Conservation (phyloP, 2,797 vertebrate species). For the Siniperca obscura region DNA sequence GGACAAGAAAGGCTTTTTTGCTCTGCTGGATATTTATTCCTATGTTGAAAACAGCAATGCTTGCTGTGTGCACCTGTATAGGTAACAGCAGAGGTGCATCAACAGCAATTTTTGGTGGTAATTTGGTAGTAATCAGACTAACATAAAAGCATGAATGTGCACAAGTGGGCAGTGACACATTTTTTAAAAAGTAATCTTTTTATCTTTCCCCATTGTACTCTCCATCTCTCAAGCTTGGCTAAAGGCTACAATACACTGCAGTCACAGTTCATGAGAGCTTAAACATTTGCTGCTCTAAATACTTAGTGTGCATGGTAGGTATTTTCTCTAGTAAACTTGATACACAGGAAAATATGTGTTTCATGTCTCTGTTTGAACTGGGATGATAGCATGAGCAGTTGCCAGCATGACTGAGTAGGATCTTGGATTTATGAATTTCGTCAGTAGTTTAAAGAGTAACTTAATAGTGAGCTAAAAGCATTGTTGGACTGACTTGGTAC, state of each 20-base stretch:
- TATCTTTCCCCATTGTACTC: background rate
- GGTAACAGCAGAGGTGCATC: conserved; percentile 17
- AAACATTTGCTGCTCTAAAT: background rate
- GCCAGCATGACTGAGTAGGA: background rate
- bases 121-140: conserved; percentile 12
- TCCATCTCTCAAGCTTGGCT: background rate
- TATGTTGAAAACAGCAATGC: conserved; percentile 20
- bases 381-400: background rate
- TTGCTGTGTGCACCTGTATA: conserved; percentile 6
- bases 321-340: background rate
- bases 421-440: background rate
- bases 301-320: background rate
- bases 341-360: background rate
- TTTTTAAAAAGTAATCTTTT: background rate
- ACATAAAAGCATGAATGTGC: conserved; percentile 8
- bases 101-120: conserved; percentile 24
- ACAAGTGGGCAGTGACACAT: background rate
- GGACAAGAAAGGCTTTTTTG: conserved; percentile 56
- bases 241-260: background rate
- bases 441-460: background rate
- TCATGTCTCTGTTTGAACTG: background rate
- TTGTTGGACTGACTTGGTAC: no score
- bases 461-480: no score
- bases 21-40: conserved; percentile 51
- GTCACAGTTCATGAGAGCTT: background rate